These are phyloP conservation scores for Alosa alosa DNA, from an alignment of 2,113 vertebrate genomes.

Conservation along the genomic window DNA sequence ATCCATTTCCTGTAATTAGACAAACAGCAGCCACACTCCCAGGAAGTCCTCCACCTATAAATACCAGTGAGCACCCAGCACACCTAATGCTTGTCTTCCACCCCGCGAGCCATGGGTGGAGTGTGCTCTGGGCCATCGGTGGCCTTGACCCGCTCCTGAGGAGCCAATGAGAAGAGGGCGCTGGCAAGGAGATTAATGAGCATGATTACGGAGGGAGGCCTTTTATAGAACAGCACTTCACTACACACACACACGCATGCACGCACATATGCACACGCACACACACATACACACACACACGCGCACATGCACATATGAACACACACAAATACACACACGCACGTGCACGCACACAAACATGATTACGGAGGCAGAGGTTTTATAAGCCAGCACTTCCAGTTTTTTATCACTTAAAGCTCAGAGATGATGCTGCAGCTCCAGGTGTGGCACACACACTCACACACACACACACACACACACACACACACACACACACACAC, in stretches of 20 bases:
- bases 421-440: conserved; percentile 8
- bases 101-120: background rate
- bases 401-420: conserved; percentile 75
- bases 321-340: too few species aligned
- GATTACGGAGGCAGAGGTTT: conserved; percentile 82
- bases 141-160: conserved; percentile 66
- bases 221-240: conserved; percentile 71
- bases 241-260: too few species aligned
- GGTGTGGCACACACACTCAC: background rate
- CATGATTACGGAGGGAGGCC: conserved; percentile 80
- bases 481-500: background rate
- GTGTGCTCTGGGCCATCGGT: conserved; percentile 42
- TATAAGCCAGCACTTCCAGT: conserved; percentile 67
- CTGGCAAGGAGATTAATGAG: conserved; percentile 77
- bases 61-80: background rate
- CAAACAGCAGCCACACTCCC: background rate
- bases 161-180: conserved; percentile 64
- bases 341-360: conserved; percentile 44
- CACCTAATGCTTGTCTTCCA: background rate
- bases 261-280: too few species aligned
- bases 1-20: background rate
- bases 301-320: too few species aligned
- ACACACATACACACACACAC: too few species aligned
- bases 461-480: background rate
- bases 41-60: background rate